Percentiles rank a stretch among this genome's conserved stretches.
Conservation (phyloP, 1,140 invertebrate species). For the Calephelis virginiensis region DNA sequence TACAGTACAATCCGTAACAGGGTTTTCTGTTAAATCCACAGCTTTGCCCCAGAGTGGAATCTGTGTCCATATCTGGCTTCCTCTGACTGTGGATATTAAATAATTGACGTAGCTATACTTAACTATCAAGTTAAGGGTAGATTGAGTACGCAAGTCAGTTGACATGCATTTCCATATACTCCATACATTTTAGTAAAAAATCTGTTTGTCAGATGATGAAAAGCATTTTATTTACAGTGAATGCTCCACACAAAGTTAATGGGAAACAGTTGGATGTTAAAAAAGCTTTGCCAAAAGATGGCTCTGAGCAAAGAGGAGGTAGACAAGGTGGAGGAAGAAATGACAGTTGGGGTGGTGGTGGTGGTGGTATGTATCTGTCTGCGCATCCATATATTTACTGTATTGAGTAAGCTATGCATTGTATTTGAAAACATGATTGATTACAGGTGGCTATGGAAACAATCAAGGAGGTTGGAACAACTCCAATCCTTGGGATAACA, state of each 20-base stretch:
- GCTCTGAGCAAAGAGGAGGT: conserved; percentile 82
- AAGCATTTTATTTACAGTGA: conserved; percentile 72
- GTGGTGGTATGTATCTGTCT: conserved; percentile 47
- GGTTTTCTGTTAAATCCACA: conserved; percentile 43
- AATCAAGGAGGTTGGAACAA: conserved; percentile 68
- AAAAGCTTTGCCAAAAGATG: conserved; percentile 87
- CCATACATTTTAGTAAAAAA: conserved; percentile 17
- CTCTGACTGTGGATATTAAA: conserved; percentile 73
- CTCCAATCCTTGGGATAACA: conserved; percentile 66
- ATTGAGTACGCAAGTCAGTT: conserved; percentile 71
- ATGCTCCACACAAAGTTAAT: conserved; percentile 86
- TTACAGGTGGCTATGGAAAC: conserved; percentile 65
- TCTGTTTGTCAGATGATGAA: conserved; percentile 25
- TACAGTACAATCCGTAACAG: no score
- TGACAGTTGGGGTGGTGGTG: conserved; percentile 65
- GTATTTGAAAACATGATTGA: conserved; percentile 10
- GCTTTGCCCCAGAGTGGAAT: conserved; percentile 70
- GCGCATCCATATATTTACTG: conserved; percentile 7
- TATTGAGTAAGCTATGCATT: neutral
- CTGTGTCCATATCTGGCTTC: conserved; percentile 68
- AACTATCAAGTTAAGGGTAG: conserved; percentile 41
- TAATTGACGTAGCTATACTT: conserved; percentile 71
- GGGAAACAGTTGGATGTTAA: conserved; percentile 91
- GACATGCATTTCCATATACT: conserved; percentile 35
- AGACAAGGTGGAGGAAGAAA: conserved; percentile 71